Conservation (phyloP, 2,888 invertebrate species). For the Drosophila borborema region DNA sequence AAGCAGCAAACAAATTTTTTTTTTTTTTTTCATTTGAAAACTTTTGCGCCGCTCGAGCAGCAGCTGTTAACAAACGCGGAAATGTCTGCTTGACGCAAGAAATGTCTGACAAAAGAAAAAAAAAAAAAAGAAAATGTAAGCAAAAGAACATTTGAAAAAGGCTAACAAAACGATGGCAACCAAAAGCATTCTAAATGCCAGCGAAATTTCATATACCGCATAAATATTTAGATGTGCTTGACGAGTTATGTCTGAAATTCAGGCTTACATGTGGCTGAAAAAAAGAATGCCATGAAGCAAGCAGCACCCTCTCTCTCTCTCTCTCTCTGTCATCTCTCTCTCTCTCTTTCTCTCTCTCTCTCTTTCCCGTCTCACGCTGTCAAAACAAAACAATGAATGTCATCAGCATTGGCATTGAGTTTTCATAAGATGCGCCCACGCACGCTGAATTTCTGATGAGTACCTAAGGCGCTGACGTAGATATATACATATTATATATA, state of each 20-base stretch:
- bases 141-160: constrained; percentile 12
- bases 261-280: constrained; percentile 26
- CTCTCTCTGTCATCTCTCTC: neutral
- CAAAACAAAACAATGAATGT: constrained; percentile 78
- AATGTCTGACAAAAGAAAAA: constrained; percentile 31
- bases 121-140: constrained; percentile 7
- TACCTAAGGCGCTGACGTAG: constrained; percentile 41
- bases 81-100: constrained; percentile 52
- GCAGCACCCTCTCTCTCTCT: neutral
- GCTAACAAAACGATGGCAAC: neutral
- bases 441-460: constrained; percentile 73
- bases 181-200: constrained; percentile 30
- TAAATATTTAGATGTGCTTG: constrained; percentile 25
- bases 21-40: constrained; percentile 64
- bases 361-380: neutral
- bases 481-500: neutral
- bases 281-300: constrained; percentile 36
- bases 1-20: constrained; percentile 34
- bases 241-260: constrained; percentile 53
- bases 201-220: constrained; percentile 42
- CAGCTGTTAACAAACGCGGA: constrained; percentile 46
- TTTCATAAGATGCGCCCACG: constrained; percentile 74
- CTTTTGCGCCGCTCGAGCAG: constrained; percentile 41
- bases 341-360: neutral
- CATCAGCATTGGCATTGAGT: constrained; percentile 73